Percentiles rank a stretch among this genome's conserved stretches.
These are phyloP conservation scores for Drosophila ogumai DNA, from an alignment of 1,140 invertebrate genomes.

Conservation along the genomic window DNA sequence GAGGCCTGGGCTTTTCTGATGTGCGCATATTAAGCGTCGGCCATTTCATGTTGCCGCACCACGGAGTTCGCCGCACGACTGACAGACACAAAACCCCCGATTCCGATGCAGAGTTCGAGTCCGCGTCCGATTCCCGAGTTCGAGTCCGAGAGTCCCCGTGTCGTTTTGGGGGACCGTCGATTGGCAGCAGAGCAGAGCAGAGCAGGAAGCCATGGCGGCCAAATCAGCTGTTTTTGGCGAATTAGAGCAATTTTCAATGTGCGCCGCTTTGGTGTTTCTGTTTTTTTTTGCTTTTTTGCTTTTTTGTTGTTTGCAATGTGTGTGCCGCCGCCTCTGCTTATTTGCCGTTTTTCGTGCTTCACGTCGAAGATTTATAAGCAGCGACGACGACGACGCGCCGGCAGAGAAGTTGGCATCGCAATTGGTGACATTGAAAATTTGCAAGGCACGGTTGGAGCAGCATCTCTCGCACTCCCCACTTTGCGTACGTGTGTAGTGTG, in stretches of 20 bases:
- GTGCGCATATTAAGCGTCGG: conserved; percentile 75
- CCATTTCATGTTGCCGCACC: conserved; percentile 76
- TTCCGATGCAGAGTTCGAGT: conserved; percentile 38
- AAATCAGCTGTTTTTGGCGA: conserved; percentile 82
- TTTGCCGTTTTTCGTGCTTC: conserved; percentile 40
- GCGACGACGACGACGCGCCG: conserved; percentile 36
- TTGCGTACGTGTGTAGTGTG: conserved; percentile 24
- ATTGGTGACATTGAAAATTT: conserved; percentile 83
- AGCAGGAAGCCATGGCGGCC: conserved; percentile 59
- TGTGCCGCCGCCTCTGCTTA: conserved; percentile 14
- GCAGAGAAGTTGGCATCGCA: conserved; percentile 70
- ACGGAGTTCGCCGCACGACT: conserved; percentile 77
- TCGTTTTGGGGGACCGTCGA: conserved; percentile 53
- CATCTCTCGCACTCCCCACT: conserved; percentile 34
- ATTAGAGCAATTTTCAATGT: conserved; percentile 82
- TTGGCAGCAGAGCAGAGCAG: conserved; percentile 40
- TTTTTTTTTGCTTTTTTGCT: background rate
- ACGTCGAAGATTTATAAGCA: conserved; percentile 80
- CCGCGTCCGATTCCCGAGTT: conserved; percentile 32
- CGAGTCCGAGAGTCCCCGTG: conserved; percentile 46
- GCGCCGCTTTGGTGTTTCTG: conserved; percentile 47
- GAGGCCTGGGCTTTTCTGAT: conserved; percentile 38
- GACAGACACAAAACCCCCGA: conserved; percentile 54
- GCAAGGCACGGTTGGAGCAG: conserved; percentile 61
- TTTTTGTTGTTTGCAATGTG: conserved; percentile 1